Percentiles rank a stretch among this genome's conserved stretches.
These are phyloP conservation scores for Drosophila paramelanica DNA, from an alignment of 2,888 invertebrate genomes.

Conservation along the genomic window DNA sequence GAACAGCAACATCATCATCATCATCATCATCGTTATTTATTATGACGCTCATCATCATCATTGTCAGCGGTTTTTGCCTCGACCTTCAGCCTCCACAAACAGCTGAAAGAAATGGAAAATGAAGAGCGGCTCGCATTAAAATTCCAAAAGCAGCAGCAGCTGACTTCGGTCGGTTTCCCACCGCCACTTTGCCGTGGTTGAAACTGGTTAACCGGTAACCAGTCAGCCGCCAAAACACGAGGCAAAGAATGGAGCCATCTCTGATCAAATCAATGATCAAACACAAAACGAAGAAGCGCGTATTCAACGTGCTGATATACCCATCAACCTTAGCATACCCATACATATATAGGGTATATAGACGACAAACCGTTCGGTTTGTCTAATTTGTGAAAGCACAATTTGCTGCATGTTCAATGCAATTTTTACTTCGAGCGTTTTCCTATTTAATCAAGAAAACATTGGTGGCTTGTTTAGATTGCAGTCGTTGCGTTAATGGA, in stretches of 20 bases:
- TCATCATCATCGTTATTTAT: neutral
- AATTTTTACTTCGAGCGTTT: neutral
- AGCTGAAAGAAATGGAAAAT: slow-evolving; percentile 1
- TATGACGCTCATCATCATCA: neutral
- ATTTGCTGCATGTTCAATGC: neutral
- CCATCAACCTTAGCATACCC: too few species aligned
- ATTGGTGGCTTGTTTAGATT: neutral
- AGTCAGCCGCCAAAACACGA: too few species aligned
- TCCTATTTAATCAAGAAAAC: neutral
- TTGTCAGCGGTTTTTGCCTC: neutral
- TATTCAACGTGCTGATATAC: too few species aligned
- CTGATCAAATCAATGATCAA: neutral
- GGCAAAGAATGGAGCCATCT: too few species aligned
- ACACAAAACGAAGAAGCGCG: too few species aligned
- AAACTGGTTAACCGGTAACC: slow-evolving; percentile 6
- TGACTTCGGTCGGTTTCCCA: neutral
- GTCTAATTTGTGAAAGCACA: neutral
- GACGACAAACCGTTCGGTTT: neutral
- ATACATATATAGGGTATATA: too few species aligned
- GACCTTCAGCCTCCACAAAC: slow-evolving; percentile 6
- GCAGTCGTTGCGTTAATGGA: neutral
- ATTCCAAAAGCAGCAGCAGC: neutral
- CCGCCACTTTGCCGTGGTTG: slow-evolving; percentile 1
- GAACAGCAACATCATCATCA: neutral
- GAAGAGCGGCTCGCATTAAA: neutral